Evolutionary conservation across 30 jellyfish, hydroid and myxozoan genomes (phyloP).

Genomic region (Hydractinia echinata): DNA sequence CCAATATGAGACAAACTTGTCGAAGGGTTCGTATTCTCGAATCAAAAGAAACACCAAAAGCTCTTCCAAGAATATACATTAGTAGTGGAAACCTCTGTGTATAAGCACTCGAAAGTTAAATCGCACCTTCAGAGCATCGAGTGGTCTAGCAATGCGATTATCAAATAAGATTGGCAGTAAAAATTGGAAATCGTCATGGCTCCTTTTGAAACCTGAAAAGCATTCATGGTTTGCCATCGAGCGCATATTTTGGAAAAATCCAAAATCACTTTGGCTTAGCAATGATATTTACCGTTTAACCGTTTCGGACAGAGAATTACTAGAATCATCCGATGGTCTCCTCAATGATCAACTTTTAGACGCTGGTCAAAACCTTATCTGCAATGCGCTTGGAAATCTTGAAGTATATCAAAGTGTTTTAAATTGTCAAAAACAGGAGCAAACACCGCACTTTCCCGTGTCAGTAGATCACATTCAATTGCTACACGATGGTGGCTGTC

Average conservation of each 20-base stretch:
- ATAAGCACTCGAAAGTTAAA: conserved; percentile 12
- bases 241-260: conserved; percentile 9
- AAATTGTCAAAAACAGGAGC: too few species aligned
- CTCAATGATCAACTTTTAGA: conserved; percentile 24
- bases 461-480: too few species aligned
- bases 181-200: too few species aligned
- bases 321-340: conserved; percentile 14
- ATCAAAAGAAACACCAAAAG: not conserved
- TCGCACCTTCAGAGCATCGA: not conserved
- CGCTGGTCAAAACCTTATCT: conserved; percentile 31
- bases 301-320: conserved; percentile 16
- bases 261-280: conserved; percentile 20
- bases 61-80: conserved; percentile 15
- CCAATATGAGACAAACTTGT: conserved; percentile 18
- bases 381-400: conserved; percentile 33
- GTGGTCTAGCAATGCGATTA: conserved; percentile 14
- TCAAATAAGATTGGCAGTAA: too few species aligned
- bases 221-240: too few species aligned
- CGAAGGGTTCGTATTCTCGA: conserved; percentile 6
- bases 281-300: conserved; percentile 6
- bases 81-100: conserved; percentile 1
- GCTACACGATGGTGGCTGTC: too few species aligned
- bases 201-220: too few species aligned
- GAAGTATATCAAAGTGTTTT: conserved; percentile 26
- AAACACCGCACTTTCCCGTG: too few species aligned